Evolutionary conservation across 2,888 invertebrate species (phyloP).

Genomic region (Cremastinae sp.): DNA sequence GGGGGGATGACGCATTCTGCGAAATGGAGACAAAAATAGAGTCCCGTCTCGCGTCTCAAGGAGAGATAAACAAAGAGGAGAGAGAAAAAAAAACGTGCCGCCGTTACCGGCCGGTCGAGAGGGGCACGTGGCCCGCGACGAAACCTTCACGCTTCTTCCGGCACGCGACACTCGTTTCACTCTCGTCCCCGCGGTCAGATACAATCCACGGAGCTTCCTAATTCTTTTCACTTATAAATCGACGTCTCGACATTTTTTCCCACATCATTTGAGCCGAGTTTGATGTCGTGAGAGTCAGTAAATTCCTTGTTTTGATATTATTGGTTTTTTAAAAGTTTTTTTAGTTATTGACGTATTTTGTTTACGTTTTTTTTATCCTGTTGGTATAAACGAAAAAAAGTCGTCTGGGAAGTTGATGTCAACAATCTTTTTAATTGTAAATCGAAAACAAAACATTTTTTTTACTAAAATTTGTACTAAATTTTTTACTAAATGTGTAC

Average conservation of each 20-base stretch:
- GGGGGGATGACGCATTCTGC: neutral
- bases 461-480: too few relatives aligned
- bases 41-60: neutral
- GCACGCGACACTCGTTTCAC: slow-evolving; percentile 53
- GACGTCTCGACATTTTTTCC: neutral
- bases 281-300: too few relatives aligned
- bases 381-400: too few relatives aligned
- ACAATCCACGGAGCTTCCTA: neutral
- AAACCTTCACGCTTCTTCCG: slow-evolving; percentile 38
- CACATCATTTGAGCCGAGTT: too few relatives aligned
- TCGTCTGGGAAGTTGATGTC: too few relatives aligned
- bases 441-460: too few relatives aligned
- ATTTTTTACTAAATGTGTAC: too few relatives aligned
- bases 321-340: too few relatives aligned
- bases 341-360: too few relatives aligned
- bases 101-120: slow-evolving; percentile 3
- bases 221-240: neutral
- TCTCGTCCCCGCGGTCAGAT: neutral
- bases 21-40: neutral
- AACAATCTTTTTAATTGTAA: too few relatives aligned
- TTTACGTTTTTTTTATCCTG: too few relatives aligned
- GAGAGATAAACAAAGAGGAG: neutral
- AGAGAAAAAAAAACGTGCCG: neutral
- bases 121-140: slow-evolving; percentile 49
- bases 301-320: too few relatives aligned